These are phyloP conservation scores for Harpegnathos saltator DNA, from an alignment of 1,140 invertebrate species.

Conservation along the genomic window DNA sequence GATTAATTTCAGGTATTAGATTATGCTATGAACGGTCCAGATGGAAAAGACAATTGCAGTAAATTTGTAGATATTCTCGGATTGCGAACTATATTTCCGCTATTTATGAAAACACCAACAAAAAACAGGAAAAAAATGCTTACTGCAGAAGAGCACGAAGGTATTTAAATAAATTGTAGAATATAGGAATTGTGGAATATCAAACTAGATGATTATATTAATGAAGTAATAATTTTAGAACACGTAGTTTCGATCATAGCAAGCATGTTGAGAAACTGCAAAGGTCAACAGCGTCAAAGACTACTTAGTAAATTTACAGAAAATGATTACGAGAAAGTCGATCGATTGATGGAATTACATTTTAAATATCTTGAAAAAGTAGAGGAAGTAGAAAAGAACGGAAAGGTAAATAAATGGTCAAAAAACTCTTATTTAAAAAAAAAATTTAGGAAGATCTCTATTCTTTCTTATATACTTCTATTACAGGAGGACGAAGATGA, in stretches of 20 bases:
- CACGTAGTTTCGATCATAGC: constrained; percentile 98
- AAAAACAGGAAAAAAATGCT: constrained; percentile 94
- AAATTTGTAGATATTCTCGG: constrained; percentile 99
- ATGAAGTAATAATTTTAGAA: constrained; percentile 87
- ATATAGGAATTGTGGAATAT: not conserved
- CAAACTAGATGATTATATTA: not conserved
- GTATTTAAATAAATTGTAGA: constrained; percentile 81
- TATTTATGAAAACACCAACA: constrained; percentile 99
- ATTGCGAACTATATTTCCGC: constrained; percentile 97
- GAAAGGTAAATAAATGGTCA: constrained; percentile 74
- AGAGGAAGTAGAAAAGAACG: constrained; percentile 92
- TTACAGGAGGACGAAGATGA: constrained; percentile 90
- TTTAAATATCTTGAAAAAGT: constrained; percentile 99
- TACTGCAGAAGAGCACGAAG: constrained; percentile 96
- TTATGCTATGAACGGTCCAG: constrained; percentile 96
- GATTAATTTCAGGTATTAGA: constrained; percentile 89
- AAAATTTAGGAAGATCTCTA: not conserved
- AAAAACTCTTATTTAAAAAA: constrained; percentile 23
- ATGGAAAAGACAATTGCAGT: constrained; percentile 98
- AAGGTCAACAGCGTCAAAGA: constrained; percentile 94
- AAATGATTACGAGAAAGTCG: constrained; percentile 99
- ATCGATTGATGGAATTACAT: constrained; percentile 97
- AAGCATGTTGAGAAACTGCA: constrained; percentile 96
- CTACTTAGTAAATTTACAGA: constrained; percentile 98
- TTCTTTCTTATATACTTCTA: constrained; percentile 38